phyloP scores from a whole-genome alignment of 2,113 vertebrate genomes.

The Neogale vison region DNA sequence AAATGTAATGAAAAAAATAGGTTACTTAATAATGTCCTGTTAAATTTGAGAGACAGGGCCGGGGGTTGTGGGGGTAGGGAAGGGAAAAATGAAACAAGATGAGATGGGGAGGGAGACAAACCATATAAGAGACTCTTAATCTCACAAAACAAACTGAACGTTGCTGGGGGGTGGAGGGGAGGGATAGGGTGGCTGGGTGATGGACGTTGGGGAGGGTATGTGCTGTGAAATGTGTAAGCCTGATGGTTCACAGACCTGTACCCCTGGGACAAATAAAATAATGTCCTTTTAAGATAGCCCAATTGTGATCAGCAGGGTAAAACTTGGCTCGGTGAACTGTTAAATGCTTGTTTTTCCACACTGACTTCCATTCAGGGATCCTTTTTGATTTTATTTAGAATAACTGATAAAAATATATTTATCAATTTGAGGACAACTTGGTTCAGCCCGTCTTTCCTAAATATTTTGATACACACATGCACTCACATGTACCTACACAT shows the following conservation, averaged over 20 bases:
- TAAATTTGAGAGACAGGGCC: neutral
- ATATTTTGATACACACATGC: neutral
- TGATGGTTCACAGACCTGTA: no score
- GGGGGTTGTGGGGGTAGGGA: no score
- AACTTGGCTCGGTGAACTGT: neutral
- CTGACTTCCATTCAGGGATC: conserved; percentile 18
- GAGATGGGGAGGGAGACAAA: no score
- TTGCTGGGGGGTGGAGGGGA: no score
- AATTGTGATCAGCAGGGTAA: conserved; percentile 38
- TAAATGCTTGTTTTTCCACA: conserved; percentile 19
- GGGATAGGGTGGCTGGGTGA: no score
- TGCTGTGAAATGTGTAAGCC: no score
- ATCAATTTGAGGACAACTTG: conserved; percentile 32
- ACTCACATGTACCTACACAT: neutral
- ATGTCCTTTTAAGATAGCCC: neutral
- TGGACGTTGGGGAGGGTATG: no score
- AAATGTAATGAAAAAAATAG: neutral
- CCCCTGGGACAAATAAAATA: neutral
- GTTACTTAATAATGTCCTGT: neutral
- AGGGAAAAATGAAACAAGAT: no score
- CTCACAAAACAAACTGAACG: no score
- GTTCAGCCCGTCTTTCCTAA: conserved; percentile 61
- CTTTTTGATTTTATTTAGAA: conserved; percentile 48
- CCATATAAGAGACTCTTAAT: no score
- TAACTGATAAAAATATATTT: conserved; percentile 52